These are phyloP conservation scores for Catostomus latipinnis DNA, from an alignment of 2,797 vertebrate genomes.

Conservation along the genomic window DNA sequence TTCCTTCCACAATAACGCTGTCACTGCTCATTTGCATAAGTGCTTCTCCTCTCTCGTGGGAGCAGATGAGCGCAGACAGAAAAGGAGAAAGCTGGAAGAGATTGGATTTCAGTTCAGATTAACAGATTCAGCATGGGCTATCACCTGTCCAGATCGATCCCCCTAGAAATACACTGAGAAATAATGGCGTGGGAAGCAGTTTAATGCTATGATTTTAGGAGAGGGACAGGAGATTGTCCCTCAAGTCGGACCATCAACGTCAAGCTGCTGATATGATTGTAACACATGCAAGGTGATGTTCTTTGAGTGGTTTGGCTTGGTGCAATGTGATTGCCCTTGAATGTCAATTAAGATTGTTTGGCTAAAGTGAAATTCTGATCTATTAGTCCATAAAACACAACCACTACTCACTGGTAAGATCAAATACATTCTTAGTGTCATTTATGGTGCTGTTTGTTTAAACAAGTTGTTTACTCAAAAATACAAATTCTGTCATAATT, in stretches of 20 bases:
- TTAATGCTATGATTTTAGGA: not conserved
- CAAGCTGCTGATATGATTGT: conserved; percentile 20
- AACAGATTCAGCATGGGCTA: not conserved
- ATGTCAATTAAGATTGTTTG: not conserved
- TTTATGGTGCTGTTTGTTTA: too few species aligned
- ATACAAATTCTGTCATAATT: too few species aligned
- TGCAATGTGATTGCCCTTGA: not conserved
- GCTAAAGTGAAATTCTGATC: conserved; percentile 3
- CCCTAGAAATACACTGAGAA: conserved; percentile 13
- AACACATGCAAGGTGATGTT: conserved; percentile 14
- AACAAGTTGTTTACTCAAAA: too few species aligned
- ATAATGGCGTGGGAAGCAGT: not conserved
- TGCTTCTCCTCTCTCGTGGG: conserved; percentile 70
- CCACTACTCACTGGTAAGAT: too few species aligned
- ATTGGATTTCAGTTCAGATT: conserved; percentile 60
- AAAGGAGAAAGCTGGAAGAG: conserved; percentile 83
- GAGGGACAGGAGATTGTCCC: conserved; percentile 2
- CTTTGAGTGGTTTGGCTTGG: not conserved
- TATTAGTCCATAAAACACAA: not conserved
- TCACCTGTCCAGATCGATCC: conserved; percentile 36
- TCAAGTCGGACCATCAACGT: conserved; percentile 12
- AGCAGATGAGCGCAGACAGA: conserved; percentile 87
- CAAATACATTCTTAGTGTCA: too few species aligned
- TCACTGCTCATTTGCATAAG: conserved; percentile 99
- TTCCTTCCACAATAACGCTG: conserved; percentile 99